Evolutionary conservation across 1,140 invertebrate genomes (phyloP).

Genomic region (Tribolium castaneum): DNA sequence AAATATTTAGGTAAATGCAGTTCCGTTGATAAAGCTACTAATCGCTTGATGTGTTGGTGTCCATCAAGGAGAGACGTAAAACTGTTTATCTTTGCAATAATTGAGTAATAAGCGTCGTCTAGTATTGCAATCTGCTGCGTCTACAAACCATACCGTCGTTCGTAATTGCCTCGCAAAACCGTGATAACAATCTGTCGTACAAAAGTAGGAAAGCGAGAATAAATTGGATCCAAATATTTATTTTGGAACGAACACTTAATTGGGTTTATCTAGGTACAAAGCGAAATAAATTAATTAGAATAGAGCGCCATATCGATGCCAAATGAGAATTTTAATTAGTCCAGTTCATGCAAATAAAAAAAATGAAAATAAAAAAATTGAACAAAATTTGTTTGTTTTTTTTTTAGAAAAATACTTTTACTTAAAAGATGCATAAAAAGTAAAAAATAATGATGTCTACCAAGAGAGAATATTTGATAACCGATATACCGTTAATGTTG

Average conservation of each 20-base stretch:
- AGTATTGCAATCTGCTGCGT: not conserved
- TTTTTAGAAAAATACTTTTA: too few species aligned
- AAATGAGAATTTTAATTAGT: constrained; percentile 2
- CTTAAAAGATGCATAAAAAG: too few species aligned
- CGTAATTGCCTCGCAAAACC: not conserved
- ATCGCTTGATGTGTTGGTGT: not conserved
- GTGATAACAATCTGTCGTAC: not conserved
- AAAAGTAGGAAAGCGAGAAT: not conserved
- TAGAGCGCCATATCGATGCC: not conserved
- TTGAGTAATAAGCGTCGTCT: not conserved
- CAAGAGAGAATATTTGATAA: too few species aligned
- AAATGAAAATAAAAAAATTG: too few species aligned
- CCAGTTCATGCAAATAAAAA: not conserved
- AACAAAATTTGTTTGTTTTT: too few species aligned
- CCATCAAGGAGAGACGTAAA: not conserved
- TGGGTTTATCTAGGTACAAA: constrained; percentile 9
- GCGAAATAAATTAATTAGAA: constrained; percentile 1
- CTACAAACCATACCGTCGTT: not conserved
- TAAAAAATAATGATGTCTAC: too few species aligned
- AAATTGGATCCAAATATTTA: constrained; percentile 22
- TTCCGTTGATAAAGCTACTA: not conserved
- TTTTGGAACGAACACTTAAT: constrained; percentile 17
- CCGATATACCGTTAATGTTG: too few species aligned
- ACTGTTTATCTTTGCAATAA: not conserved
- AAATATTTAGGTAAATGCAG: not conserved